Percentiles rank a stretch among this genome's conserved stretches.
Evolutionary conservation across 2,888 invertebrate genomes (phyloP).

Genomic region (Graphium colonna): DNA sequence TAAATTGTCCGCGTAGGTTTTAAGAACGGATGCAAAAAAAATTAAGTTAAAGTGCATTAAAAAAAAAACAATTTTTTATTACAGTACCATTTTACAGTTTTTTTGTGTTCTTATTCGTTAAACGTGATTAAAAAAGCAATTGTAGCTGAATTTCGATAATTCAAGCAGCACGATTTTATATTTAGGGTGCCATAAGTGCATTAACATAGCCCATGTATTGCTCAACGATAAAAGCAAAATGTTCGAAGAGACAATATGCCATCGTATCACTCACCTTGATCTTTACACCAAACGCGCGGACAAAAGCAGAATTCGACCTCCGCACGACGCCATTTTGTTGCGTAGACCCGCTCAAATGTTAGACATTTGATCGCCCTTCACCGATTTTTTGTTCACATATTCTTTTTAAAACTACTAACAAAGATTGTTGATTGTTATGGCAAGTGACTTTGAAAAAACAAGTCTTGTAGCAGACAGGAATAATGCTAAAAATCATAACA

Average conservation of each 20-base stretch:
- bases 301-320: conserved; percentile 47
- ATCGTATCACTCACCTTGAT: conserved; percentile 58
- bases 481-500: too few species aligned
- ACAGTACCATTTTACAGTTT: too few species aligned
- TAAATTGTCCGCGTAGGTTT: too few species aligned
- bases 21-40: too few species aligned
- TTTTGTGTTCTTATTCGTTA: too few species aligned
- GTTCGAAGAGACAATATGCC: conserved; percentile 33
- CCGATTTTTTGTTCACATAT: conserved; percentile 1
- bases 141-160: too few species aligned
- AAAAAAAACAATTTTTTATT: too few species aligned
- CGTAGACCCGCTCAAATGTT: conserved; percentile 22
- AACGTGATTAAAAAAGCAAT: too few species aligned
- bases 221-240: background rate
- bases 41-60: too few species aligned
- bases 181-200: background rate
- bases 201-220: background rate
- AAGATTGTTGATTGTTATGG: too few species aligned
- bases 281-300: conserved; percentile 48
- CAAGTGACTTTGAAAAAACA: too few species aligned
- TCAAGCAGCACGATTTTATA: background rate
- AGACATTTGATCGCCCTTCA: conserved; percentile 24
- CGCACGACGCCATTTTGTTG: conserved; percentile 34
- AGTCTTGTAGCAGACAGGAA: too few species aligned
- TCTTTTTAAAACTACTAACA: background rate